A percentile compares a stretch with the other conserved stretches of the same genome.
Evolutionary conservation across 2,113 vertebrate species (phyloP).

Genomic region (Raja brachyura): DNA sequence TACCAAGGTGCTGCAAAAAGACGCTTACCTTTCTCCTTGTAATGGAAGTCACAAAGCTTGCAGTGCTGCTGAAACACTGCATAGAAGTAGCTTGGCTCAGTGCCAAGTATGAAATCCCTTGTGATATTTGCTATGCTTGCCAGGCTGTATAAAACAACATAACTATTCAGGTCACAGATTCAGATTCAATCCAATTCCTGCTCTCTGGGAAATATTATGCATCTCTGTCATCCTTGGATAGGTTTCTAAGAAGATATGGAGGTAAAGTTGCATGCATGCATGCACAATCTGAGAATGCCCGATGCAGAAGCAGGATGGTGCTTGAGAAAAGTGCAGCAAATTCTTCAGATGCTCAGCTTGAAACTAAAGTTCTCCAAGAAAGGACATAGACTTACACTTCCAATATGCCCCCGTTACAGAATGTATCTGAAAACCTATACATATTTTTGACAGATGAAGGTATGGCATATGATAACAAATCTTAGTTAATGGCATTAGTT

Average conservation of each 20-base stretch:
- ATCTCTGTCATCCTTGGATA: background rate
- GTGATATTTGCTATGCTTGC: slow-evolving; percentile 5
- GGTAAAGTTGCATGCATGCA: background rate
- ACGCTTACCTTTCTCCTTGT: background rate
- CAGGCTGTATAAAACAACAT: background rate
- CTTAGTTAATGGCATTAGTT: too few relatives aligned
- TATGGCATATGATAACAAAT: background rate
- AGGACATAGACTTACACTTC: background rate
- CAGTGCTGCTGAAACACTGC: slow-evolving; percentile 8
- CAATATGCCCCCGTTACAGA: background rate
- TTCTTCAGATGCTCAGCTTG: background rate
- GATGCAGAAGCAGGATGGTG: background rate
- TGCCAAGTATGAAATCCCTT: slow-evolving; percentile 3
- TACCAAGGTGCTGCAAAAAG: background rate
- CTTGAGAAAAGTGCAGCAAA: background rate
- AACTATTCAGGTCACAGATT: slow-evolving; percentile 17
- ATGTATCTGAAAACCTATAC: background rate
- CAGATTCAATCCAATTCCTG: background rate
- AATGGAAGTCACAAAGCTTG: slow-evolving; percentile 30
- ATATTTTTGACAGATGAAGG: background rate
- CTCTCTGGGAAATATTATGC: background rate
- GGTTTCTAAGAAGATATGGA: background rate
- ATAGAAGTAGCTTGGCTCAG: background rate
- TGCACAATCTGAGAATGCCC: background rate
- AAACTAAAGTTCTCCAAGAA: background rate